phyloP scores from a whole-genome alignment of 2,113 vertebrate species.

The Heterocephalus glaber region DNA sequence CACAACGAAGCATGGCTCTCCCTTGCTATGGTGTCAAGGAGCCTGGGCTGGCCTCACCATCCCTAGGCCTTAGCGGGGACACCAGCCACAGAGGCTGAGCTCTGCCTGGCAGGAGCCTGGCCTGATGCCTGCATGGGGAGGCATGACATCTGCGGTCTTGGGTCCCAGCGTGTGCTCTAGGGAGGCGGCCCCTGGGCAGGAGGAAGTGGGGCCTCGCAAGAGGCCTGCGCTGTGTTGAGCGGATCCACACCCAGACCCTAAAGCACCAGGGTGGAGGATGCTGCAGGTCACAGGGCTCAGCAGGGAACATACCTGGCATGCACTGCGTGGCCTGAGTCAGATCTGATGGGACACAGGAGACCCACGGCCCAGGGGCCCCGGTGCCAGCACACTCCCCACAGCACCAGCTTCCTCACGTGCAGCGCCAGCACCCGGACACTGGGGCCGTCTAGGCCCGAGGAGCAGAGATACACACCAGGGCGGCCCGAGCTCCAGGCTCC shows the following conservation, averaged over 20 bases:
- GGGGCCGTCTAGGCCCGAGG: not conserved
- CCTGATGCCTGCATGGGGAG: not conserved
- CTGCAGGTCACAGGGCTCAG: not conserved
- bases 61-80: no score
- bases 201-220: not conserved
- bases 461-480: not conserved
- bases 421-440: not conserved
- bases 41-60: not conserved
- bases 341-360: not conserved
- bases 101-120: not conserved
- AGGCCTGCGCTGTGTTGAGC: not conserved
- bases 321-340: not conserved
- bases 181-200: no score
- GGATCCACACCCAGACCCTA: not conserved
- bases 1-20: not conserved
- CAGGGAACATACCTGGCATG: not conserved
- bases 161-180: no score
- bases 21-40: not conserved
- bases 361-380: not conserved
- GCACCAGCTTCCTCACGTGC: not conserved
- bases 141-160: rapidly evolving
- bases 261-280: not conserved
- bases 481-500: not conserved
- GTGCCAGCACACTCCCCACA: not conserved
- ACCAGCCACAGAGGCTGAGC: no score